Evolutionary conservation across 2,888 invertebrate species (phyloP).

Genomic region (Cerastis leucographa): DNA sequence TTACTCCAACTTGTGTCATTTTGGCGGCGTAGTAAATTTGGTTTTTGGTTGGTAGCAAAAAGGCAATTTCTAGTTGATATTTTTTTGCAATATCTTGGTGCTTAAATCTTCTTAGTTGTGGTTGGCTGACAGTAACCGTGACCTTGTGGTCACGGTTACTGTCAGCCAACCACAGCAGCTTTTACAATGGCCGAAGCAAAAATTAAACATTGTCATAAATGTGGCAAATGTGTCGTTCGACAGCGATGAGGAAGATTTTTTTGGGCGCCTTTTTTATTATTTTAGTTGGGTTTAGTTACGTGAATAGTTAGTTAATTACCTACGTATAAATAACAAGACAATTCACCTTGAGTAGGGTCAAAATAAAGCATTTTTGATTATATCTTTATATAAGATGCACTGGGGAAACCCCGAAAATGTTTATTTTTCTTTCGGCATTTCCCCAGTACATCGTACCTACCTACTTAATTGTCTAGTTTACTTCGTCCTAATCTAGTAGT

Average conservation of each 20-base stretch:
- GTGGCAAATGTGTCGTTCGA: too few relatives aligned
- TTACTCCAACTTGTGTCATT: constrained; percentile 2
- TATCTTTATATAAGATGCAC: not conserved
- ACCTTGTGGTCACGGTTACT: too few relatives aligned
- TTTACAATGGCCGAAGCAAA: not conserved
- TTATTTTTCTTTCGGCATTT: too few relatives aligned
- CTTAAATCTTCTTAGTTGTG: not conserved
- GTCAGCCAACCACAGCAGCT: not conserved
- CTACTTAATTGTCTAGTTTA: not conserved
- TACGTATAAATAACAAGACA: not conserved
- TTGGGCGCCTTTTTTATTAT: not conserved
- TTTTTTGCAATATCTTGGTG: not conserved
- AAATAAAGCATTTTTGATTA: not conserved
- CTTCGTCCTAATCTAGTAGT: not conserved
- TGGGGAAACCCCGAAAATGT: too few relatives aligned
- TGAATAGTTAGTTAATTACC: not conserved
- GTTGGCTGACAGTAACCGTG: not conserved
- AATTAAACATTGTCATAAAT: not conserved
- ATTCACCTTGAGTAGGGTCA: not conserved
- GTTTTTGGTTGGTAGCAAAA: not conserved
- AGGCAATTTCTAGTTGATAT: not conserved
- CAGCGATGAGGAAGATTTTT: not conserved
- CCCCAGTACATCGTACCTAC: too few relatives aligned
- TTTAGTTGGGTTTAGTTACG: not conserved
- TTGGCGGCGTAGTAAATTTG: not conserved